Evolutionary conservation across 1,140 invertebrate genomes (phyloP).

Genomic region (Gonioctena quinquepunctata): DNA sequence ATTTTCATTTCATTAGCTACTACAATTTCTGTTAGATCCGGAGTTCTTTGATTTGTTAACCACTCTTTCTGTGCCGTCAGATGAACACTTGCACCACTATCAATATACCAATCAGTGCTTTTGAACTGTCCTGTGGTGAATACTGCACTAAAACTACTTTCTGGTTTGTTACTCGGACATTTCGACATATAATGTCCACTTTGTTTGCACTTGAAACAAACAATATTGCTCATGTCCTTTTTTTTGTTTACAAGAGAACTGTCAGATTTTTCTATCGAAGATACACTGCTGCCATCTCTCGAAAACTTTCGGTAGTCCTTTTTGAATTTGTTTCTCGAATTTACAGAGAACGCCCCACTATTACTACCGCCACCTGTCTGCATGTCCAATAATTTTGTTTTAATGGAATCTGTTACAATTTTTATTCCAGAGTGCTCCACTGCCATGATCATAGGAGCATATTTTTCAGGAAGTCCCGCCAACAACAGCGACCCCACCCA

Average conservation of each 20-base stretch:
- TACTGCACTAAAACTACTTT: constrained; percentile 20
- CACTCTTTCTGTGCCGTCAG: constrained; percentile 44
- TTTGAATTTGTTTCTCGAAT: constrained; percentile 5
- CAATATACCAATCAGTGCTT: constrained; percentile 16
- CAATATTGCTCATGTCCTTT: not conserved
- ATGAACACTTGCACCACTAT: constrained; percentile 23
- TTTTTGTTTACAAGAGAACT: not conserved
- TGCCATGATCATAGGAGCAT: constrained; percentile 55
- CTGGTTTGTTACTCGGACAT: constrained; percentile 4
- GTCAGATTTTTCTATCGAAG: not conserved
- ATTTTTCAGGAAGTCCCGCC: constrained; percentile 49
- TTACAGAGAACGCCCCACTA: not conserved
- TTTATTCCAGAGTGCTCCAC: constrained; percentile 46
- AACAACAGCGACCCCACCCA: constrained; percentile 51
- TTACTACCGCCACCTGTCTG: constrained; percentile 2
- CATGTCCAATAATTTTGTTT: constrained; percentile 51
- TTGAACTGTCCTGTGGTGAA: constrained; percentile 18
- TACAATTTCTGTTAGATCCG: constrained; percentile 27
- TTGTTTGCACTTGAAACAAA: constrained; percentile 16
- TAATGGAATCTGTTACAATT: constrained; percentile 50
- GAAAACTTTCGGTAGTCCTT: not conserved
- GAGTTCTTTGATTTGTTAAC: constrained; percentile 49
- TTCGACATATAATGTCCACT: constrained; percentile 17
- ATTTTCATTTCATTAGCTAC: constrained; percentile 26
- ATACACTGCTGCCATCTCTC: not conserved